Percentiles rank a stretch among this genome's conserved stretches.
phyloP scores from a whole-genome alignment of 2,888 invertebrate species.

The Drosophila ochracea region DNA sequence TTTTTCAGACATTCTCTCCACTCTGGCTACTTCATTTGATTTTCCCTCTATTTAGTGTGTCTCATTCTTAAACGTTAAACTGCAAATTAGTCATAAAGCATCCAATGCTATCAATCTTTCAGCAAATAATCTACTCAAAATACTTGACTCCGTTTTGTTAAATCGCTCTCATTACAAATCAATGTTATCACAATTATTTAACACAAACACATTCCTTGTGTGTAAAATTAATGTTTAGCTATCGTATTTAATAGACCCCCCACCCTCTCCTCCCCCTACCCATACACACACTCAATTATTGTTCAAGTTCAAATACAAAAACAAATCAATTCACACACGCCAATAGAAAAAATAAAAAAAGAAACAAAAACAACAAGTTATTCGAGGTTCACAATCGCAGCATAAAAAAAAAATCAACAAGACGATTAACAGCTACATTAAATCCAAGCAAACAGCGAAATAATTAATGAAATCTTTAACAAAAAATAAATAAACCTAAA shows the following conservation, averaged over 20 bases:
- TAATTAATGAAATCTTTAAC: slow-evolving; percentile 46
- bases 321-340: slow-evolving; percentile 52
- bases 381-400: slow-evolving; percentile 12
- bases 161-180: slow-evolving; percentile 23
- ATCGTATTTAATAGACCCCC: slow-evolving; percentile 27
- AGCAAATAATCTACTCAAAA: neutral
- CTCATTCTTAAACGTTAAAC: neutral
- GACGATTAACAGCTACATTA: slow-evolving; percentile 58
- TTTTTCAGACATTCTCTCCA: neutral
- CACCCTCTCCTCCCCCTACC: neutral
- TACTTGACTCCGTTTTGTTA: neutral
- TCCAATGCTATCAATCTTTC: neutral
- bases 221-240: slow-evolving; percentile 37
- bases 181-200: slow-evolving; percentile 30
- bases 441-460: slow-evolving; percentile 36
- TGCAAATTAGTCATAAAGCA: neutral
- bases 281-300: slow-evolving; percentile 16
- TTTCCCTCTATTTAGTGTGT: neutral
- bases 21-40: neutral
- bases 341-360: neutral
- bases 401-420: slow-evolving; percentile 24
- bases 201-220: slow-evolving; percentile 20
- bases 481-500: slow-evolving; percentile 1
- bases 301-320: slow-evolving; percentile 41
- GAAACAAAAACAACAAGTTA: slow-evolving; percentile 5